Percentiles rank a stretch among this genome's conserved stretches.
Evolutionary conservation across 2,113 vertebrate species (phyloP).

Genomic region (Phyllostomus discolor): DNA sequence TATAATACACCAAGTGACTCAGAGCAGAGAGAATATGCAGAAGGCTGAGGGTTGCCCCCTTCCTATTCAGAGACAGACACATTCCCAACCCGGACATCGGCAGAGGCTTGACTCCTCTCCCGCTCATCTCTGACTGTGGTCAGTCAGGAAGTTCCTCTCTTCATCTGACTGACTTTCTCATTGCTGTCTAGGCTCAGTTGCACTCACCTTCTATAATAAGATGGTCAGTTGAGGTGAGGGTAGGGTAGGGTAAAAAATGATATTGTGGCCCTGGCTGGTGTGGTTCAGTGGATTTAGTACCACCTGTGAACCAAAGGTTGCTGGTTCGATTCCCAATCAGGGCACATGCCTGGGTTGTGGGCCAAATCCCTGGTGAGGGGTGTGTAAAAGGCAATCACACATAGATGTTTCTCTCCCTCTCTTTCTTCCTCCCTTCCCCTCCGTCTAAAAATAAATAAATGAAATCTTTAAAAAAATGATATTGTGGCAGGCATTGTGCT

Average conservation of each 20-base stretch:
- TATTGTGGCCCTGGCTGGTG: neutral
- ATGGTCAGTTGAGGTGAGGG: neutral
- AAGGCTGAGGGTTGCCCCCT: neutral
- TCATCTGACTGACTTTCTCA: neutral
- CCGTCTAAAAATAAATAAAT: too few relatives aligned
- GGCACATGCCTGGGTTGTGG: too few relatives aligned
- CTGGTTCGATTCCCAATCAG: too few relatives aligned
- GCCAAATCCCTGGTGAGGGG: too few relatives aligned
- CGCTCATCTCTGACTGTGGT: neutral
- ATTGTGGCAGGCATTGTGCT: neutral
- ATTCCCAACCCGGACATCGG: neutral
- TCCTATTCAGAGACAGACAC: neutral
- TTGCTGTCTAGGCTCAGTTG: neutral
- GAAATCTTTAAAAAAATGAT: neutral
- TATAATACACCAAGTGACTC: neutral
- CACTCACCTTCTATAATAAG: neutral
- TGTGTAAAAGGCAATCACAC: too few relatives aligned
- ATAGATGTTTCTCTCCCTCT: too few relatives aligned
- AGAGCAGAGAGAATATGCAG: neutral
- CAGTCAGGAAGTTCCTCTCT: neutral
- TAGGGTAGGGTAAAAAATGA: neutral
- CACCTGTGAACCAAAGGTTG: too few relatives aligned
- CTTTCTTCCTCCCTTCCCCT: too few relatives aligned
- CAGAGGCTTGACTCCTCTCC: neutral
- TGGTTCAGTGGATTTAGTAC: too few relatives aligned